These are phyloP conservation scores for Lytechinus variegatus DNA, from an alignment of 35 echinoderm and acorn worm species.

Conservation along the genomic window DNA sequence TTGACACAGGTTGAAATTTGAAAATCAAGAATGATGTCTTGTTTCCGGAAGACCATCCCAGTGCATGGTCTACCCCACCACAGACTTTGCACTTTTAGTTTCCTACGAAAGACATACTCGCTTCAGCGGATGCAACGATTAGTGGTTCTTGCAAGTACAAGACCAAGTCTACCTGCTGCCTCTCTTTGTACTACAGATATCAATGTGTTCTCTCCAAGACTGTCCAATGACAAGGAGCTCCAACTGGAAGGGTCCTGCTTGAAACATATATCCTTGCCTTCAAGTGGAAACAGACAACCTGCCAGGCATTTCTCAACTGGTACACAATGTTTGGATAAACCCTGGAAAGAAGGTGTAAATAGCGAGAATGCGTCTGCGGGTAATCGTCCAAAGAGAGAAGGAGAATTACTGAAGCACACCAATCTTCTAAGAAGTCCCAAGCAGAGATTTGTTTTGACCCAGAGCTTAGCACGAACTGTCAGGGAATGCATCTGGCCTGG, in stretches of 20 bases:
- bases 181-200: neutral
- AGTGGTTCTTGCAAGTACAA: neutral
- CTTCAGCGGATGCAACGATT: neutral
- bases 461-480: conserved; percentile 58
- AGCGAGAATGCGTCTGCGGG: neutral
- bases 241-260: neutral
- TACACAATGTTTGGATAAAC: neutral
- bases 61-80: neutral
- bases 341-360: neutral
- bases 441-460: conserved; percentile 56
- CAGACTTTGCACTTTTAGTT: conserved; percentile 29
- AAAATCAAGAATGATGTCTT: neutral
- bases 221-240: neutral
- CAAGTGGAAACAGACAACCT: neutral
- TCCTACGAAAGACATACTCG: neutral
- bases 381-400: conserved; percentile 5
- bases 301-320: neutral
- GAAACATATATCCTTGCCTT: neutral
- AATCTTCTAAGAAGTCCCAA: conserved; percentile 62
- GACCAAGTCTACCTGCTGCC: neutral
- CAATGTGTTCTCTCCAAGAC: neutral
- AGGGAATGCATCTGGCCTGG: conserved; percentile 64
- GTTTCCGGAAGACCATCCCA: neutral
- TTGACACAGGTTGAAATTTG: neutral
- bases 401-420: conserved; percentile 39